Percentiles rank a stretch among this genome's conserved stretches.
phyloP scores from a whole-genome alignment of 2,113 vertebrate species.

The Pterocles orientalis region DNA sequence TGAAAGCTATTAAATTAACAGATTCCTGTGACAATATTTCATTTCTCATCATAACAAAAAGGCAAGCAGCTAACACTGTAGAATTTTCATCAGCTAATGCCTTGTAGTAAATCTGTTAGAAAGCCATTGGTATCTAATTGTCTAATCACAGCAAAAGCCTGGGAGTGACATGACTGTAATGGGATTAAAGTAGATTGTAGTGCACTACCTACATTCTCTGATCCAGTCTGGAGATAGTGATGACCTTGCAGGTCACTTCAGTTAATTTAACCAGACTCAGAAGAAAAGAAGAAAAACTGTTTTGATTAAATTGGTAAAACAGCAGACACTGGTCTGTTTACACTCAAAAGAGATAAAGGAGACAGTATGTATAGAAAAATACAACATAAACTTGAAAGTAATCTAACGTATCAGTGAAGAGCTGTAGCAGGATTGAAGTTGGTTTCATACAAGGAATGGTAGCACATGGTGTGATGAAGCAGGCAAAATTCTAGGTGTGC shows the following conservation, averaged over 20 bases:
- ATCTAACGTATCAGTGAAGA: background rate
- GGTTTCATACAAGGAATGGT: background rate
- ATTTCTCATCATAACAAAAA: conserved; percentile 26
- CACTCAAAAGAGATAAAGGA: background rate
- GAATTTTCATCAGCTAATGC: conserved; percentile 73
- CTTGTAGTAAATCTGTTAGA: conserved; percentile 75
- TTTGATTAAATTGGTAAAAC: conserved; percentile 48
- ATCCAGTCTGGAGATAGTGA: conserved; percentile 40
- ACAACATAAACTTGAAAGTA: background rate
- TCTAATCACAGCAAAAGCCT: conserved; percentile 67
- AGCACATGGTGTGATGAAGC: background rate
- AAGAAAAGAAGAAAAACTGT: background rate
- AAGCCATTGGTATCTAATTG: conserved; percentile 76
- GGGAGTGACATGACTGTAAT: conserved; percentile 72
- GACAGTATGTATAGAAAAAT: background rate
- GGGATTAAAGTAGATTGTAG: conserved; percentile 68
- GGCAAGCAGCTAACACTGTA: conserved; percentile 32
- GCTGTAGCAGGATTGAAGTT: background rate
- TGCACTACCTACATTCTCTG: conserved; percentile 2
- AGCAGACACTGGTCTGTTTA: conserved; percentile 7
- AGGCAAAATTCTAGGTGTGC: background rate
- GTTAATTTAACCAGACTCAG: background rate
- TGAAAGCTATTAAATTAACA: conserved; percentile 62
- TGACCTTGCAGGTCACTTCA: conserved; percentile 52
- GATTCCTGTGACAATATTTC: conserved; percentile 39